Conservation (phyloP, 2,113 vertebrate species). For the Eublepharis macularius region DNA sequence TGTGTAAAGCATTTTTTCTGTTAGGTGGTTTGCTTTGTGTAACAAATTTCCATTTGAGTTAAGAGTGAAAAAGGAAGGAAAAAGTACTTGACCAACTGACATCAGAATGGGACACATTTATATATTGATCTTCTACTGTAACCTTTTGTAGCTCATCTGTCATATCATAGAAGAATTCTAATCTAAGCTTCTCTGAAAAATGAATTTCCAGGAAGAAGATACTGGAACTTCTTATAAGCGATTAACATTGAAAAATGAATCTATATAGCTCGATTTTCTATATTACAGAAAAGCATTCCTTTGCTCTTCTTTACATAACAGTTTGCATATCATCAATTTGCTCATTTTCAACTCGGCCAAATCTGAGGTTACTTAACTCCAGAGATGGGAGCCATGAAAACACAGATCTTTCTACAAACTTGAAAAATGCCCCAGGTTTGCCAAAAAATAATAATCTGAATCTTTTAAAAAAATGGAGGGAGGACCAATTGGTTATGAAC, state of each 20-base stretch:
- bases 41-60: neutral
- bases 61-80: neutral
- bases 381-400: too few relatives aligned
- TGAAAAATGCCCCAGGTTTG: too few relatives aligned
- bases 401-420: too few relatives aligned
- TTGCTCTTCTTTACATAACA: too few relatives aligned
- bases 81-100: neutral
- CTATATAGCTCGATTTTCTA: neutral
- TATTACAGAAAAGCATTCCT: neutral
- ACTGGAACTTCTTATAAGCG: neutral
- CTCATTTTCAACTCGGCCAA: too few relatives aligned
- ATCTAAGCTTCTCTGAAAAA: neutral
- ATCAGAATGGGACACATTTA: neutral
- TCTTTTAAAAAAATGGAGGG: too few relatives aligned
- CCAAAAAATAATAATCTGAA: too few relatives aligned
- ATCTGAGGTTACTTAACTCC: too few relatives aligned
- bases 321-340: too few relatives aligned
- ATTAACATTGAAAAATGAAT: neutral
- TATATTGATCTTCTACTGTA: neutral
- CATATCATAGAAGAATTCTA: neutral
- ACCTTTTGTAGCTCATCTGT: too few relatives aligned
- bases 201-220: neutral
- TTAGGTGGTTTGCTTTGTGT: neutral
- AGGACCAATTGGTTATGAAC: too few relatives aligned
- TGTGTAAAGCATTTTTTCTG: neutral